Base-by-base conservation (phyloP, 2,888 invertebrate species). In the Tromatobia lineatoria region DNA sequence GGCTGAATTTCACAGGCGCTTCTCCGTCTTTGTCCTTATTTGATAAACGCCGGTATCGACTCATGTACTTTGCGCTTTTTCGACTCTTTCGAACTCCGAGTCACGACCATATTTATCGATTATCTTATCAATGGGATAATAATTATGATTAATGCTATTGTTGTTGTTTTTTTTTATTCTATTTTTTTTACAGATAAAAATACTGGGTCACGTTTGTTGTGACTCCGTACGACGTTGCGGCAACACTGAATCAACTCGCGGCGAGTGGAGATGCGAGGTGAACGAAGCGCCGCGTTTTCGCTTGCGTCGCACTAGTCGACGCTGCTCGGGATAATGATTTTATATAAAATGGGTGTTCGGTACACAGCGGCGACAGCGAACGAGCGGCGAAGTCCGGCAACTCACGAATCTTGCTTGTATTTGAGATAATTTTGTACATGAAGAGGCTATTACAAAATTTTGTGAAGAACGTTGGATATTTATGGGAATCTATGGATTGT, bases 271-370 rank as follows among this genome's bases (percentile, higher is more conserved):
- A 75, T 75, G 52, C 54, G n/a, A 50, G 66, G 47, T 70, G 69
- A 69, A 57, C 83, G 76, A 50, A 64, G 80, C 74, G 78, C 78
- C 84, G 71, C 71, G 42, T 52, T 82, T 67, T 67, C 52, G 59
- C 47, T 74, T 74, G 79, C 85, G 85, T 81, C 85, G 84, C 67
- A 81, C 74, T 75, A 73, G 52, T 79, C 52, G 52, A 47, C n/a
- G 34, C 29, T 23, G 47, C 52, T 69, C 52, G n/a, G 66, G 45
- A 74, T 85, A 85, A 85, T 81, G 84, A 85, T 85, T 85, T 85
- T 85, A 18, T 57, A 47, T 75, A 75, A 81, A 80, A 81, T 34
- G 64, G 78, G 57, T 71, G 80, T 77, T 85, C 38, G 15, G 42
- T 7, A 57, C 54, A 52, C 57, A 25, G 57, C 25, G 13, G 25